These are phyloP conservation scores for Heliornis fulica DNA, from an alignment of 2,113 vertebrate species.

Conservation along the genomic window DNA sequence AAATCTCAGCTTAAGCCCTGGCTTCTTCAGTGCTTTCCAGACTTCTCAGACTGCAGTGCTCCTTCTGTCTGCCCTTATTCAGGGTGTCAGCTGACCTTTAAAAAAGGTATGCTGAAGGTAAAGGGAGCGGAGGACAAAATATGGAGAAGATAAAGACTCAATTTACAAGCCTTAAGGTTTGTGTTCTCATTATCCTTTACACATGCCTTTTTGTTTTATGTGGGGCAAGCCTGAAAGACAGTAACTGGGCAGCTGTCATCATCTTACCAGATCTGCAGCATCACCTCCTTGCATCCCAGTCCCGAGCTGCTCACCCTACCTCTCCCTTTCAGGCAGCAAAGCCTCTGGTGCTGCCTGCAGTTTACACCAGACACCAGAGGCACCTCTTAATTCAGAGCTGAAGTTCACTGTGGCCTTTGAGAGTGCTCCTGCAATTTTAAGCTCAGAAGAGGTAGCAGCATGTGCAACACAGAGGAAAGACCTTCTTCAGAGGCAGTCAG, in stretches of 20 bases:
- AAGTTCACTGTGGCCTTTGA: not conserved
- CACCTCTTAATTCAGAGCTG: not conserved
- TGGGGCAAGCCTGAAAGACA: not conserved
- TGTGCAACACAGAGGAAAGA: not conserved
- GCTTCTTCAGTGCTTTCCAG: not conserved
- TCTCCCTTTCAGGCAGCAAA: not conserved
- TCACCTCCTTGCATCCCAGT: not conserved
- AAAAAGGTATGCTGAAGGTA: no score
- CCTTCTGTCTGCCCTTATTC: not conserved
- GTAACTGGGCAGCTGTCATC: not conserved
- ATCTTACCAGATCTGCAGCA: not conserved
- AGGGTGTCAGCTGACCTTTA: not conserved
- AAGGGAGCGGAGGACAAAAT: not conserved
- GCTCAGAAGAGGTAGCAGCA: not conserved
- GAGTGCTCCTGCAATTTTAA: not conserved
- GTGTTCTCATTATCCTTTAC: not conserved
- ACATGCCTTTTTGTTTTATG: not conserved
- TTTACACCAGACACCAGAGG: not conserved
- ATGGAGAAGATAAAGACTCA: not conserved
- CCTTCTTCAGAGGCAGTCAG: not conserved
- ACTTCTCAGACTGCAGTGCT: not conserved
- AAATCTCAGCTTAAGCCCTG: not conserved
- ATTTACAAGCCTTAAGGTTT: not conserved
- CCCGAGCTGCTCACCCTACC: not conserved
- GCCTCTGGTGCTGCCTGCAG: not conserved